Evolutionary conservation across 2,888 invertebrate genomes (phyloP), one percentile per base, ranked within the genome.

Genomic region (Leptopilina drosophilae): DNA sequence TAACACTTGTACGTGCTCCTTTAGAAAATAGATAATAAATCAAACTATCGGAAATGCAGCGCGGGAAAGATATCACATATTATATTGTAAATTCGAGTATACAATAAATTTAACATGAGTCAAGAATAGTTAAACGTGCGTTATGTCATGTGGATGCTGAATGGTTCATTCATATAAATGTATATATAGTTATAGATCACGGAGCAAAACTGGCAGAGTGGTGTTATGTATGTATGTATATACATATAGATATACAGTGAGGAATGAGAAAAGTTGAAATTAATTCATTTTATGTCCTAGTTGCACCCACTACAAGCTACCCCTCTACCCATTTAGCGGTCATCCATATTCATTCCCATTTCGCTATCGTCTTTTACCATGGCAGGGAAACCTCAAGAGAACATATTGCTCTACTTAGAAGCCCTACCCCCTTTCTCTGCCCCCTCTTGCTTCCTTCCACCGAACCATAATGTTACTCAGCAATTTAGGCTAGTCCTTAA

Each of bases 331-430:
- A 77, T 83, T 83, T 83, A 86, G 84, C 77, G 80, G 82, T 84
- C 86, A 88, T 89, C 87, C 88, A 89, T 88, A 88, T 88, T 88
- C 86, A 87, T 88, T 88, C 80, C 69, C 42, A 42, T 76, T 85
- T 82, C 80, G 83, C 85, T 89, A 88, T 89, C 87, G 84, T 80
- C 83, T 80, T 85, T 83, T 82, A 81, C 82, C 85, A 56, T 56
- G 73, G 73, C 33, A 73, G 53, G 53, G 69, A 53, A 73, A 56
- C 67, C 77, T 65, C 67, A 26, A 66, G 69, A 64, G 77, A 80
- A 79, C 84, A 78, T 82, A 84, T 85, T 84, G 82, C 82, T 73
- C 84, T 79, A 84, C 83, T 86, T 86, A 77, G 33, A 77, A 67
- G 64, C 76, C 46, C 14, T 66, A 42, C 62, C 64, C 56, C 59